Base-by-base conservation (phyloP, 2,797 vertebrate genomes). In the Mormyrops attenuatus region DNA sequence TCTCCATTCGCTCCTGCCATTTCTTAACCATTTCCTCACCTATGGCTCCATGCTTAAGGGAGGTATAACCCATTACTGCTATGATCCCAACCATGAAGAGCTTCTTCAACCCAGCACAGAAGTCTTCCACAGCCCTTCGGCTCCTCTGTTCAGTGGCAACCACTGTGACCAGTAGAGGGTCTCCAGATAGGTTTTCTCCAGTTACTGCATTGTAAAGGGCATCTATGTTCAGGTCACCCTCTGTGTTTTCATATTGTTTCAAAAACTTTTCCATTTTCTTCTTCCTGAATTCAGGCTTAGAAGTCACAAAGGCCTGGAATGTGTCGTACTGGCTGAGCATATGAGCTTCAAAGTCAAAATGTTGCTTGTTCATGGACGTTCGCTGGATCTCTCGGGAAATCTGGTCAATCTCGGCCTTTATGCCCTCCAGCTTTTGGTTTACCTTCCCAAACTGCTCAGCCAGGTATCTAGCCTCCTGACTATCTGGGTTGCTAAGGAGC, bases 261-360 rank as follows among this genome's bases (percentile, higher is more conserved):
- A 96, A 90, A 89, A 97, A 97, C 92, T 96, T 96, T 88, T 96
- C 94, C 94, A 93, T 96, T 92, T 96, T 96, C 91, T 95, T 96
- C 90, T 95, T 93, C 89, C 94, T 96, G 92, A 92, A 96, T 85
- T 95, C 94, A 0, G 96, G 94, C 85, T 96, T 95, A 88, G 96
- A 95, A 0, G 94, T 96, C 89, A 97, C 92, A 88, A 97, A 96
- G 6, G 95, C 95, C 90, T 95, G 96, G 92, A 96, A 97, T 93
- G 95, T 96, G 17, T 96, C 96, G 0, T 96, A 97, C 93, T 96
- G 96, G 88, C 96, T 96, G 90, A 96, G 89, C 87, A 97, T 96
- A 88, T 96, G 94, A 0, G 92, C 96, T 92, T 97, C 96, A 0
- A 92, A 92, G 52, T 96, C 94, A 47, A 96, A 96, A 92, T 96